These are phyloP conservation scores for Terebella lapidaria DNA, from an alignment of 2,888 invertebrate genomes.

Conservation along the genomic window DNA sequence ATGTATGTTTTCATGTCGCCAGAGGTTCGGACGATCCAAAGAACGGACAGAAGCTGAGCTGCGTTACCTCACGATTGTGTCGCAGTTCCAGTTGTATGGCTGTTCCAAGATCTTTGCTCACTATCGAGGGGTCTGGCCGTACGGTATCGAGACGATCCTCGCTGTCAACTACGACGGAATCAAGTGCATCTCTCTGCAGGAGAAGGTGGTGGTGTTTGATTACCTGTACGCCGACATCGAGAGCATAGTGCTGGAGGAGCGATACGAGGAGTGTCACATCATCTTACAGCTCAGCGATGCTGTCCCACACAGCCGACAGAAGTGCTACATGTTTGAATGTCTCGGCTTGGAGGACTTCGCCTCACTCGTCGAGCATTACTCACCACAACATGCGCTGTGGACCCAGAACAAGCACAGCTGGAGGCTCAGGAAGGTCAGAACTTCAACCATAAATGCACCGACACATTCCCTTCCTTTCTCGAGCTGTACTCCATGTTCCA, in stretches of 20 bases:
- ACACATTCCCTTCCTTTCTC: too few relatives aligned
- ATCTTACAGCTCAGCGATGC: constrained; percentile 80
- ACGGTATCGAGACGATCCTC: constrained; percentile 66
- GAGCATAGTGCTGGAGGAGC: constrained; percentile 60
- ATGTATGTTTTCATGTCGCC: too few relatives aligned
- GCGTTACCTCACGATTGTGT: constrained; percentile 86
- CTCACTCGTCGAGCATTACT: constrained; percentile 85
- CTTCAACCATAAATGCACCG: too few relatives aligned
- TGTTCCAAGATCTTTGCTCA: constrained; percentile 79
- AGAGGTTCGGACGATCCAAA: constrained; percentile 20
- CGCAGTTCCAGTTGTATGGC: constrained; percentile 91
- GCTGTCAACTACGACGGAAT: constrained; percentile 88
- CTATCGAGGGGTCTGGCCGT: constrained; percentile 90
- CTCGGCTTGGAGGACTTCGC: constrained; percentile 86
- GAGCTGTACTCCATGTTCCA: too few relatives aligned
- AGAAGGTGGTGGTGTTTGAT: constrained; percentile 85
- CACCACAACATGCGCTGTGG: constrained; percentile 70
- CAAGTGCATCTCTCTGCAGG: constrained; percentile 80
- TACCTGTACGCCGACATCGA: constrained; percentile 87
- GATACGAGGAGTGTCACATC: constrained; percentile 82
- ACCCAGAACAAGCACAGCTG: background rate
- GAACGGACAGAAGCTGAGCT: constrained; percentile 62
- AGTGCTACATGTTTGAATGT: constrained; percentile 80
- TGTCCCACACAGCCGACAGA: constrained; percentile 21
- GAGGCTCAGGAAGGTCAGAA: background rate